Base-by-base conservation (phyloP, 1,140 invertebrate species). In the Pentalonia nigronervosa region DNA sequence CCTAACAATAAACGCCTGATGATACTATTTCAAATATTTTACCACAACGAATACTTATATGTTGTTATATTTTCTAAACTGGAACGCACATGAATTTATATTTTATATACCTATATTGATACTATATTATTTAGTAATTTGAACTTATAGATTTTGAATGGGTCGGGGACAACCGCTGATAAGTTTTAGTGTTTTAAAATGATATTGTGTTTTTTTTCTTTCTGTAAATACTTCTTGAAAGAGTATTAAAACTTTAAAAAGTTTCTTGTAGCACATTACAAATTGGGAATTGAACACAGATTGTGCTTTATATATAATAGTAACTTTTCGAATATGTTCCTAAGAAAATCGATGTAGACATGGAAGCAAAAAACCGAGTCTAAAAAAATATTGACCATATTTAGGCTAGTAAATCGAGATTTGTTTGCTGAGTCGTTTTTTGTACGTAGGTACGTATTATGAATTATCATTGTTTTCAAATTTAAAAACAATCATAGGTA, bases 101-200 rank as follows among this genome's bases (percentile, higher is more conserved):
- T 67, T n/a, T 67, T 67, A 14, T 67, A 50, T 50, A 20, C 4
- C 17, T 50, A 21, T 50, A 50, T 50, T 50, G 50, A 50, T 50
- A 50, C 50, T 20, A 53, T 53, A 53, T n/a, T n/a, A n/a, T n/a
- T n/a, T n/a, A 41, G 41, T 41, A 41, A 2, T 41, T 76, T 17
- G 4, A 76, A 76, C 60, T 76, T n/a, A n/a, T n/a, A 76, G 60
- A 0, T 76, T 76, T 76, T n/a, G n/a, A n/a, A 17, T 14, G 7
- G 6, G 0, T n/a, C 14, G 60, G n/a, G 11, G 30, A 76, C 60
- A 76, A 30, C 7, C 30, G 60, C n/a, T 76, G 60, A 76, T 76
- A 76, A 76, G 60, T 76, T 76, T n/a, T 76, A 67, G n/a, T 76
- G n/a, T 76, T 76, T 76, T 76, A 76, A 76, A 76, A 76, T 17